These are phyloP conservation scores for Macrocentrus cingulum DNA, from an alignment of 1,140 invertebrate genomes.

Conservation along the genomic window DNA sequence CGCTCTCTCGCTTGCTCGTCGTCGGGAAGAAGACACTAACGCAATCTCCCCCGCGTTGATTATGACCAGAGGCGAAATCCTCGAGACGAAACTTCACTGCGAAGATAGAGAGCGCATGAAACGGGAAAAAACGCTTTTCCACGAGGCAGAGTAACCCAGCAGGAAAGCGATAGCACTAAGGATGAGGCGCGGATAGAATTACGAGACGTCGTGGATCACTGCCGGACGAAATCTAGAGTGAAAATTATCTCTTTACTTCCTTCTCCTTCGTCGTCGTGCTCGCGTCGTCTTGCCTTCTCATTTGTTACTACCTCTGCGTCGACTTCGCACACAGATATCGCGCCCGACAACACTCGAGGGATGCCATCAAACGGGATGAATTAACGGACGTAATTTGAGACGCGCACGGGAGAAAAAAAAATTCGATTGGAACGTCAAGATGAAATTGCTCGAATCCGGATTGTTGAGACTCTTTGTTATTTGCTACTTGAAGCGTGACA, in stretches of 20 bases:
- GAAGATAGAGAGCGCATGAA: constrained; percentile 5
- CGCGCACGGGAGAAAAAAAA: background rate
- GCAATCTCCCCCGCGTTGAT: constrained; percentile 31
- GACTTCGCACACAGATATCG: too few species aligned
- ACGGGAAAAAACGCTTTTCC: constrained; percentile 18
- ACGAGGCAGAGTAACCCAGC: constrained; percentile 17
- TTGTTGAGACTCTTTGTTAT: constrained; percentile 35
- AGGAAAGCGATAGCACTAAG: constrained; percentile 3
- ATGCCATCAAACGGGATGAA: constrained; percentile 9
- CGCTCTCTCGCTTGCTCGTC: background rate
- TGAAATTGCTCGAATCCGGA: constrained; percentile 14
- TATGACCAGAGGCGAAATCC: constrained; percentile 33
- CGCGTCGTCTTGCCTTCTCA: background rate
- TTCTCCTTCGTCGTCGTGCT: background rate
- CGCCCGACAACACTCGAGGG: background rate
- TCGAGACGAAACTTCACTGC: constrained; percentile 3
- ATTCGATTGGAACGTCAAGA: constrained; percentile 14
- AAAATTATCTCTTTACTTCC: constrained; percentile 22
- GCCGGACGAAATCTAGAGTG: constrained; percentile 21
- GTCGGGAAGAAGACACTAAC: constrained; percentile 21
- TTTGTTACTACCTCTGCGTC: constrained; percentile 8
- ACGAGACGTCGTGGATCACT: constrained; percentile 23
- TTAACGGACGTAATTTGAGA: constrained; percentile 9
- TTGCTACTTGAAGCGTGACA: constrained; percentile 32
- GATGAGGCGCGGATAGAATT: constrained; percentile 20